Conservation (phyloP, 2,888 invertebrate genomes). For the Mimas tiliae region DNA sequence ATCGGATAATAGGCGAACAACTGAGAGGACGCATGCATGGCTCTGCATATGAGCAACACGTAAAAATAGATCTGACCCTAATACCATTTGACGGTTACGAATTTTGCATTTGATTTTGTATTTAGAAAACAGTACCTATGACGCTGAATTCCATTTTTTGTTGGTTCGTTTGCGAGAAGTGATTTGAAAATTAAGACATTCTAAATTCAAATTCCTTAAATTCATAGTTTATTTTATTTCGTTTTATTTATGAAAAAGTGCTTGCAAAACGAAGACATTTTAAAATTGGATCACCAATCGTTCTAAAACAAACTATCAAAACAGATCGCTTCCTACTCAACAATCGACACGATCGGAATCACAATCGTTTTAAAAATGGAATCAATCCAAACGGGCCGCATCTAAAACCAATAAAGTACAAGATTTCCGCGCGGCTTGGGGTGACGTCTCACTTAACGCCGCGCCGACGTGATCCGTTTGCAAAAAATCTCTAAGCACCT, state of each 20-base stretch:
- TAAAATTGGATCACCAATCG: neutral
- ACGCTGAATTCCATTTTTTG: too few relatives aligned
- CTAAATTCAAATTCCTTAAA: too few relatives aligned
- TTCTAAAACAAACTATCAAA: neutral
- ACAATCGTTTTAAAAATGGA: constrained; percentile 9
- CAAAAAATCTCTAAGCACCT: constrained; percentile 76
- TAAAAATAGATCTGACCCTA: constrained; percentile 24
- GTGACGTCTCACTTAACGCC: constrained; percentile 77
- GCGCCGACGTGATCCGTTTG: constrained; percentile 81
- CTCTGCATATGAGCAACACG: constrained; percentile 34
- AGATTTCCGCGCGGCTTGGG: constrained; percentile 18
- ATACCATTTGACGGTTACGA: constrained; percentile 8
- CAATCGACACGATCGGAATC: neutral
- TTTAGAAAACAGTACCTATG: too few relatives aligned
- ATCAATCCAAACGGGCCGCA: constrained; percentile 13
- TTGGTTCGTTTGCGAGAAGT: too few relatives aligned
- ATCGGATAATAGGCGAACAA: constrained; percentile 75
- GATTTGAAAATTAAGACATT: neutral
- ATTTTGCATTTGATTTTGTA: constrained; percentile 1
- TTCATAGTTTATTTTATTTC: neutral
- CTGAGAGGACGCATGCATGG: constrained; percentile 49
- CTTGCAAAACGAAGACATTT: too few relatives aligned
- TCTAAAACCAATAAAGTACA: constrained; percentile 21
- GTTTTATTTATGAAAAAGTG: neutral
- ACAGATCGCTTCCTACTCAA: neutral